Evolutionary conservation across 2,888 invertebrate genomes (phyloP).

Genomic region (Leuctra nigra): DNA sequence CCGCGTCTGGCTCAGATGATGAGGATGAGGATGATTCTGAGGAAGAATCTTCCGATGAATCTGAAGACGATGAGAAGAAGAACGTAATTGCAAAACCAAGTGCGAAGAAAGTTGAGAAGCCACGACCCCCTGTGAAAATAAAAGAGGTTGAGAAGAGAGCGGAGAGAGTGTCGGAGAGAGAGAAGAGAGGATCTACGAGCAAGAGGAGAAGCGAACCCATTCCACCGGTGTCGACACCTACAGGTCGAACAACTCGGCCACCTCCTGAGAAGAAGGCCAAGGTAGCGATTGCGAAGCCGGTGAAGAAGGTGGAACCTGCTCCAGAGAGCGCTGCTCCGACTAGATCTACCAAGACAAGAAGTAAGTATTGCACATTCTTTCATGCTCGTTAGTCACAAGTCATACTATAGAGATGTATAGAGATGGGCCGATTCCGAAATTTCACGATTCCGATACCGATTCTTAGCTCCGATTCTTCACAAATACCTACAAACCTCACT

Average conservation of each 20-base stretch:
- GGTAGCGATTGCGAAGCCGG: constrained; percentile 13
- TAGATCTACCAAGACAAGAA: constrained; percentile 26
- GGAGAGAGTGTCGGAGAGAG: constrained; percentile 18
- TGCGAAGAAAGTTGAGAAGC: constrained; percentile 23
- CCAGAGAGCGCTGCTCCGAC: constrained; percentile 21
- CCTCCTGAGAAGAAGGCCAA: constrained; percentile 22
- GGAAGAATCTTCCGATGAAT: constrained; percentile 10
- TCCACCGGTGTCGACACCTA: constrained; percentile 4
- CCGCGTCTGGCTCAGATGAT: too few relatives aligned
- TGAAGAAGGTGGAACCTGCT: constrained; percentile 24
- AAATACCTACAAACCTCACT: too few relatives aligned
- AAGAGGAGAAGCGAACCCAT: constrained; percentile 21
- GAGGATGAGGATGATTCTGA: constrained; percentile 19
- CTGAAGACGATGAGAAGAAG: constrained; percentile 19
- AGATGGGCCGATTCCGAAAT: too few relatives aligned
- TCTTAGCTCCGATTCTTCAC: too few relatives aligned
- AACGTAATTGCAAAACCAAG: constrained; percentile 3
- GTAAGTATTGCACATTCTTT: too few relatives aligned
- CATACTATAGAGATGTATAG: too few relatives aligned
- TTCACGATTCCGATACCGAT: too few relatives aligned
- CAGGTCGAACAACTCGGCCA: constrained; percentile 9
- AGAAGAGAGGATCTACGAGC: constrained; percentile 15
- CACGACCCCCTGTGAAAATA: constrained; percentile 20
- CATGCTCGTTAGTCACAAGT: not conserved
- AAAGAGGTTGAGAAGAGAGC: constrained; percentile 20